Evolutionary conservation across 2,797 vertebrate genomes (phyloP).

Genomic region (Periparus ater): DNA sequence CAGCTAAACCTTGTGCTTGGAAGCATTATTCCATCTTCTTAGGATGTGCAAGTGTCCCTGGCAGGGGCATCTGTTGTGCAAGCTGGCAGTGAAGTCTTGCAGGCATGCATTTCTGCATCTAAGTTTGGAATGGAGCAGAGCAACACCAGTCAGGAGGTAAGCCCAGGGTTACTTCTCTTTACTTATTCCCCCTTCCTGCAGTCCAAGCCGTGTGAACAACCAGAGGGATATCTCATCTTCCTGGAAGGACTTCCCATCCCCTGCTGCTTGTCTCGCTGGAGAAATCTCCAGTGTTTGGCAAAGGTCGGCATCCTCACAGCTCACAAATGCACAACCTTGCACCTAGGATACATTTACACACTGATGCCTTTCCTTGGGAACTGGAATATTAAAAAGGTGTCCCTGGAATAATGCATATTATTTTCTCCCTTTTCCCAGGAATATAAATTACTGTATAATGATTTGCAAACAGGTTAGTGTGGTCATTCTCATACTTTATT

Average conservation of each 20-base stretch:
- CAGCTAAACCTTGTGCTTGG: background rate
- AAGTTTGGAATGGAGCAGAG: background rate
- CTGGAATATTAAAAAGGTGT: background rate
- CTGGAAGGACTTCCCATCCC: background rate
- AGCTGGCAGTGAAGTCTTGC: background rate
- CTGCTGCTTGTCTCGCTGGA: background rate
- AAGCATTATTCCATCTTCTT: background rate
- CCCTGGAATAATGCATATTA: background rate
- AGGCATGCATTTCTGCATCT: background rate
- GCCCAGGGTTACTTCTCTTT: background rate
- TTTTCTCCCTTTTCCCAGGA: background rate
- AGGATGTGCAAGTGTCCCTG: background rate
- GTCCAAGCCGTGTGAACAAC: background rate
- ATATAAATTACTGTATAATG: background rate
- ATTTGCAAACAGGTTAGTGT: background rate
- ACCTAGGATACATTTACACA: background rate
- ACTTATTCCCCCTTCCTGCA: background rate
- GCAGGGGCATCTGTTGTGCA: background rate
- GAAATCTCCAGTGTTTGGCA: background rate
- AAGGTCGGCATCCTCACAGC: background rate
- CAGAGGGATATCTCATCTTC: background rate
- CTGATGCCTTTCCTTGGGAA: background rate
- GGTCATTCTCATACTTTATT: slow-evolving; percentile 4
- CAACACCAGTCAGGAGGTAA: background rate
- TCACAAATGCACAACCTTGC: background rate